Evolutionary conservation across 2,888 invertebrate genomes (phyloP).

Genomic region (Yponomeuta evonymella): DNA sequence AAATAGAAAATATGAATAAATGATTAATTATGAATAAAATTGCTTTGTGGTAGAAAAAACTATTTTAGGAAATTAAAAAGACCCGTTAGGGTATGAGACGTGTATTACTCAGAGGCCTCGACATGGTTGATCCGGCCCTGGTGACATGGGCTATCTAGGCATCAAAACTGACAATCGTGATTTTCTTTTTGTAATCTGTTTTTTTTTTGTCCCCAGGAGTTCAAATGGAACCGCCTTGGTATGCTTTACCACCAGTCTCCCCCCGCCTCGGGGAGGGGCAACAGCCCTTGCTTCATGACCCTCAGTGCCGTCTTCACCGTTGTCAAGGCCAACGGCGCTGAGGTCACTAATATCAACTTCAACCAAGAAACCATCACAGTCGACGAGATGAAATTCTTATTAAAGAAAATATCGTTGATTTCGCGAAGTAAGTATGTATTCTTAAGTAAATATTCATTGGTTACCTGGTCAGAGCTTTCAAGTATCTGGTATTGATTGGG

Average conservation of each 20-base stretch:
- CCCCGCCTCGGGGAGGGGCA: constrained; percentile 76
- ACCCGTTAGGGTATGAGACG: too few species aligned
- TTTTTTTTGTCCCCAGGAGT: constrained; percentile 59
- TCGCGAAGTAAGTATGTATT: constrained; percentile 81
- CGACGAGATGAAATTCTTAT: constrained; percentile 71
- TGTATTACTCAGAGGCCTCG: too few species aligned
- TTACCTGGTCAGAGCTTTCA: too few species aligned
- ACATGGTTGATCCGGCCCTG: too few species aligned
- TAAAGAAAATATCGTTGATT: constrained; percentile 77
- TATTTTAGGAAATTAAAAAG: too few species aligned
- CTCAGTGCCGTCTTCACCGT: constrained; percentile 80
- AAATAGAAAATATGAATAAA: too few species aligned
- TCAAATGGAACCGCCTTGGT: constrained; percentile 83
- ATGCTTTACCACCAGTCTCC: constrained; percentile 84
- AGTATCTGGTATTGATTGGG: too few species aligned
- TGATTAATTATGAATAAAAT: too few species aligned
- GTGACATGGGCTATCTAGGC: too few species aligned
- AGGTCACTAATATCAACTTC: constrained; percentile 76
- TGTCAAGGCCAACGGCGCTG: constrained; percentile 61
- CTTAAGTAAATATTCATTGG: not conserved
- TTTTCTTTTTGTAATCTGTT: too few species aligned
- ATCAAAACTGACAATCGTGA: too few species aligned
- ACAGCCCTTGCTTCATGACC: constrained; percentile 87
- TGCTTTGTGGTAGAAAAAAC: too few species aligned
- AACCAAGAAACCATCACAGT: constrained; percentile 76